These are phyloP conservation scores for Hippopotamus amphibius DNA, from an alignment of 2,113 vertebrate genomes.

Conservation along the genomic window DNA sequence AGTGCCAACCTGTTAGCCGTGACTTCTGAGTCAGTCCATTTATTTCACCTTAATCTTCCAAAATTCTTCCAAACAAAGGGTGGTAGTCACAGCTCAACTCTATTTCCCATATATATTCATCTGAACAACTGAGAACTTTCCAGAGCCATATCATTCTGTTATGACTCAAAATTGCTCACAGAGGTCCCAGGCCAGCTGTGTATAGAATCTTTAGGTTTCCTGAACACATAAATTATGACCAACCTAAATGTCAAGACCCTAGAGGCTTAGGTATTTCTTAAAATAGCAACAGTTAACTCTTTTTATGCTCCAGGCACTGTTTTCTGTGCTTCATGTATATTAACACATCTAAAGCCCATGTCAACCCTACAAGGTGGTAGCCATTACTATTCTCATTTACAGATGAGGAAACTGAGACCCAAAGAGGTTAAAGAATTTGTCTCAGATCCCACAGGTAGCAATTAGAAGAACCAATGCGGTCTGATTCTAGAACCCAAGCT, in stretches of 20 bases:
- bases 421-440: conserved; percentile 14
- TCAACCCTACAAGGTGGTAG: neutral
- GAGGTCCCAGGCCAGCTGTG: neutral
- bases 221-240: neutral
- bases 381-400: neutral
- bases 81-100: neutral
- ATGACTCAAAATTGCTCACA: neutral
- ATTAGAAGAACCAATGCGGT: neutral
- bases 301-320: neutral
- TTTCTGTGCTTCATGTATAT: neutral
- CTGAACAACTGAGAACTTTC: neutral
- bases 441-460: neutral
- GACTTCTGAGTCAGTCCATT: conserved; percentile 20
- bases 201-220: neutral
- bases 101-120: neutral
- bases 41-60: neutral
- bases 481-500: neutral
- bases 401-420: neutral
- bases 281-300: neutral
- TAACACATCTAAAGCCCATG: neutral
- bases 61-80: conserved; percentile 3
- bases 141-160: neutral
- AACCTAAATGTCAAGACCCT: neutral
- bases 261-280: conserved; percentile 14
- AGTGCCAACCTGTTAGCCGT: neutral